These are phyloP conservation scores for Clistopyga incitator DNA, from an alignment of 2,888 invertebrate genomes.

Conservation along the genomic window DNA sequence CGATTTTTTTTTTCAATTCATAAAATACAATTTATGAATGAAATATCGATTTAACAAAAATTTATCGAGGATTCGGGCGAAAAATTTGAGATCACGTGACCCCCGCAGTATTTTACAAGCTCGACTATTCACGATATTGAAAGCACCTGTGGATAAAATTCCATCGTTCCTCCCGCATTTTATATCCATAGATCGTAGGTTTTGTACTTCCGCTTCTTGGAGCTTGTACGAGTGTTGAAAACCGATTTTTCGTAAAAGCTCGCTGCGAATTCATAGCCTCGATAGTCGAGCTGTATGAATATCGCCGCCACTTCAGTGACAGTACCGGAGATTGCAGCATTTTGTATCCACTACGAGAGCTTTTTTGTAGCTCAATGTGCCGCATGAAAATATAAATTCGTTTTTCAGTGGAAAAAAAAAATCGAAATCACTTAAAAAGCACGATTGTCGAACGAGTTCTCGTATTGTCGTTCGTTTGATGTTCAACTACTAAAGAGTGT, in stretches of 20 bases:
- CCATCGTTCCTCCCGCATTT: no score
- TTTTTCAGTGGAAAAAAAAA: neutral
- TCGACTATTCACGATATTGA: no score
- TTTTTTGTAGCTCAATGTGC: slow-evolving; percentile 9
- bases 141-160: no score
- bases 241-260: neutral
- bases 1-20: no score
- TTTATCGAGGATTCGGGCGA: no score
- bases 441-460: neutral
- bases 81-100: no score
- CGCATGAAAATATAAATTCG: slow-evolving; percentile 15
- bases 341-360: neutral
- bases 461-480: neutral
- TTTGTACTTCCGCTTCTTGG: neutral
- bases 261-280: neutral
- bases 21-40: no score
- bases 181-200: neutral
- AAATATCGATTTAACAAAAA: no score
- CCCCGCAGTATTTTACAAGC: no score
- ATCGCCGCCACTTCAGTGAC: slow-evolving; percentile 5
- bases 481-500: neutral
- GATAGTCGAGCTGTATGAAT: slow-evolving; percentile 4
- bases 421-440: neutral
- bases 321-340: slow-evolving; percentile 19
- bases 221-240: neutral